phyloP scores from a whole-genome alignment of 2,888 invertebrate genomes.

The Prosopocoilus inquinatus region DNA sequence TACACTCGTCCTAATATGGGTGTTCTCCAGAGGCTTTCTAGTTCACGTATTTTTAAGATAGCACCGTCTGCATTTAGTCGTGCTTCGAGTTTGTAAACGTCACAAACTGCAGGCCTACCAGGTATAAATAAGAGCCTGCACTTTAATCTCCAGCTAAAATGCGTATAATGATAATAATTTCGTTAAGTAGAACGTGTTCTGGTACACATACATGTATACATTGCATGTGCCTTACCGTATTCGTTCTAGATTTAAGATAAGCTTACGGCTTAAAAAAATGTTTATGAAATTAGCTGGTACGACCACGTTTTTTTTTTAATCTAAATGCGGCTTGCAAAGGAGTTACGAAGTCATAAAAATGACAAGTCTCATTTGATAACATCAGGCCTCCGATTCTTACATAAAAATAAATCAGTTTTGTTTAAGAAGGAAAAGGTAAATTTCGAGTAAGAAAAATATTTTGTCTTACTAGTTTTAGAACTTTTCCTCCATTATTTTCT shows the following conservation, averaged over 20 bases:
- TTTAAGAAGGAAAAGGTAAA: no score
- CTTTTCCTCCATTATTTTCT: no score
- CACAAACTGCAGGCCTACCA: no score
- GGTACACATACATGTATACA: neutral
- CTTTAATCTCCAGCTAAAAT: constrained; percentile 9
- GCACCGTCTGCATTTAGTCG: constrained; percentile 16
- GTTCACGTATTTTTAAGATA: constrained; percentile 11
- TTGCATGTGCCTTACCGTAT: neutral
- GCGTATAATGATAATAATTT: constrained; percentile 24
- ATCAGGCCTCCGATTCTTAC: no score
- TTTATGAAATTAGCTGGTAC: neutral
- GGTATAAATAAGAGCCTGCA: neutral
- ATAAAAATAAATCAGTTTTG: no score
- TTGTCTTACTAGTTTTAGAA: no score
- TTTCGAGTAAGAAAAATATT: no score
- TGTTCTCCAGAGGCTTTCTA: constrained; percentile 19
- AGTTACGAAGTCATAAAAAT: no score
- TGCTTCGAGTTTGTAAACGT: no score
- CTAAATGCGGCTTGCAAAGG: no score
- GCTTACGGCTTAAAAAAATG: neutral
- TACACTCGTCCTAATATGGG: constrained; percentile 24
- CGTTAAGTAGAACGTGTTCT: constrained; percentile 14
- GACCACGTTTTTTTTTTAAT: no score
- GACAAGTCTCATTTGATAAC: no score
- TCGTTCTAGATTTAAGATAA: neutral